Conservation (phyloP, 2,888 invertebrate species). For the Lycocerus yunnanus region DNA sequence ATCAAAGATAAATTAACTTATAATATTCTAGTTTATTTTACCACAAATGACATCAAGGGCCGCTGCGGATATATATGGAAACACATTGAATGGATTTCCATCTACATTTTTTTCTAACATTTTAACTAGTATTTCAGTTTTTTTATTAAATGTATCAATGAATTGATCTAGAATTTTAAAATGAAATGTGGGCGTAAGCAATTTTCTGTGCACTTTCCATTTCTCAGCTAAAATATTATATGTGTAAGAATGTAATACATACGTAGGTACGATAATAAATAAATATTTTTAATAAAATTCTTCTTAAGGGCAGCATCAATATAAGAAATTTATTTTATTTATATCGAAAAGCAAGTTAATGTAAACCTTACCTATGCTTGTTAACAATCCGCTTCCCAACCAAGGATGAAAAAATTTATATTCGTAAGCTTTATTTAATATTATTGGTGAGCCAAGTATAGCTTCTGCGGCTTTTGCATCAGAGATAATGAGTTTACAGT, state of each 20-base stretch:
- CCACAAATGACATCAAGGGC: conserved; percentile 68
- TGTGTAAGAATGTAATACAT: no score
- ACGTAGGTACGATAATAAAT: no score
- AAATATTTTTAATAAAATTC: no score
- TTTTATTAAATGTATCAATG: conserved; percentile 69
- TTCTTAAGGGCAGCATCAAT: no score
- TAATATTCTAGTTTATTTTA: conserved; percentile 35
- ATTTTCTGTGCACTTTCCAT: conserved; percentile 72
- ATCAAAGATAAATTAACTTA: neutral
- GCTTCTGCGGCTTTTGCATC: neutral
- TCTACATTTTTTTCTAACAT: conserved; percentile 56
- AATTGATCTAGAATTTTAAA: conserved; percentile 77
- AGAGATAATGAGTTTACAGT: neutral
- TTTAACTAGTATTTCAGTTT: conserved; percentile 61
- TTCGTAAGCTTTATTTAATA: neutral
- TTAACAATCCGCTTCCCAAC: neutral
- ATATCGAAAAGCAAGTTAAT: no score
- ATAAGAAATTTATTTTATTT: no score
- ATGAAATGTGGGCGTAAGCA: conserved; percentile 79
- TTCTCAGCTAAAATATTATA: conserved; percentile 52
- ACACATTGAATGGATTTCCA: conserved; percentile 61
- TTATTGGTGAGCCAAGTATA: neutral
- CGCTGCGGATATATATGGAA: conserved; percentile 64
- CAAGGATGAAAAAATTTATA: neutral
- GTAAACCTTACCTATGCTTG: neutral